Percentiles rank a stretch among this genome's conserved stretches.
phyloP scores from a whole-genome alignment of 2,888 invertebrate genomes.

The Nemotelus pantherinus region DNA sequence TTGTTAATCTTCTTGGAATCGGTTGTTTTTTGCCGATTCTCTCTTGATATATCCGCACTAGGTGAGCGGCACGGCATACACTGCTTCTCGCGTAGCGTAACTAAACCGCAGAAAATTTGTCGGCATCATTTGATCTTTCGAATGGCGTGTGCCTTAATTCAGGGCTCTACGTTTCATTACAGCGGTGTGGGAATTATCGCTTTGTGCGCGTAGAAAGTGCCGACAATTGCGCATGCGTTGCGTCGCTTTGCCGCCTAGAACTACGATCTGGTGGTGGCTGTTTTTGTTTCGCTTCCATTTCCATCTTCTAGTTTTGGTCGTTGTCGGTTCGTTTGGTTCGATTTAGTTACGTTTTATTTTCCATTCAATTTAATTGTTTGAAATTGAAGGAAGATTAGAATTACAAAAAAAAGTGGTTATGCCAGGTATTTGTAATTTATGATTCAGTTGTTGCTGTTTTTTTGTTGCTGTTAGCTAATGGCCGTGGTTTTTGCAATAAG shows the following conservation, averaged over 20 bases:
- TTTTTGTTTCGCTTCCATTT: background rate
- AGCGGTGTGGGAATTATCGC: conserved; percentile 53
- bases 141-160: conserved; percentile 65
- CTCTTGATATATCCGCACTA: conserved; percentile 6
- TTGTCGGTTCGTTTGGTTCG: background rate
- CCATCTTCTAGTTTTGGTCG: background rate
- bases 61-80: conserved; percentile 47
- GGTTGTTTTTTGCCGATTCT: conserved; percentile 20
- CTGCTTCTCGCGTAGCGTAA: conserved; percentile 59
- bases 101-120: conserved; percentile 63
- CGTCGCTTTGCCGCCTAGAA: background rate
- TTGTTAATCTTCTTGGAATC: conserved; percentile 29
- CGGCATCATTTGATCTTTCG: conserved; percentile 63
- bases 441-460: background rate
- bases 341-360: background rate
- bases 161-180: conserved; percentile 63
- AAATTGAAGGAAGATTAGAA: background rate
- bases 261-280: background rate
- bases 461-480: background rate
- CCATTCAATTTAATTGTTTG: background rate
- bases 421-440: background rate
- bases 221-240: conserved; percentile 19
- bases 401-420: background rate
- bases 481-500: too few relatives aligned
- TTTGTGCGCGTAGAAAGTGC: conserved; percentile 22